Percentiles rank a stretch among this genome's conserved stretches.
Evolutionary conservation across 1,140 invertebrate genomes (phyloP).

Genomic region (Andricus grossulariae): DNA sequence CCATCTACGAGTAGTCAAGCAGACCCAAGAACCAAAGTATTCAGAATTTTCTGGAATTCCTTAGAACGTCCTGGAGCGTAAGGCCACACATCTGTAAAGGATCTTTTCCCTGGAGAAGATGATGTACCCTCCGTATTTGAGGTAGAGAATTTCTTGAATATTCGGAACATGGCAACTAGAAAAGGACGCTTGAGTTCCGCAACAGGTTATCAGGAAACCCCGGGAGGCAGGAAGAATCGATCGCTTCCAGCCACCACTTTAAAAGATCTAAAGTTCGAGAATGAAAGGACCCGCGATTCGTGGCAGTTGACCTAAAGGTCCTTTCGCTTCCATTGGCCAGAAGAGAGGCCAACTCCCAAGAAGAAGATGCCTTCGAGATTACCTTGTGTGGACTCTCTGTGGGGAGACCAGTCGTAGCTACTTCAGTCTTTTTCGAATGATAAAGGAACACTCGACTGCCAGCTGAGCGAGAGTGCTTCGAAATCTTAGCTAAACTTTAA

Average conservation of each 20-base stretch:
- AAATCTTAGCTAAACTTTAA: background rate
- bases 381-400: background rate
- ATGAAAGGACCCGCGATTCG: background rate
- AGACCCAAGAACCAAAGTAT: background rate
- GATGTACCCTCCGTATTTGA: background rate
- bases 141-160: background rate
- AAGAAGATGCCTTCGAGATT: no score
- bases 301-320: no score
- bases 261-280: conserved; percentile 2
- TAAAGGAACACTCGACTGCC: conserved; percentile 7
- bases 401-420: background rate
- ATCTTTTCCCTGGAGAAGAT: background rate
- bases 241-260: background rate
- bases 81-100: background rate
- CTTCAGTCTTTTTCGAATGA: background rate
- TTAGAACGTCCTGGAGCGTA: background rate
- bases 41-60: background rate
- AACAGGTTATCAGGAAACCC: background rate
- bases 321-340: no score
- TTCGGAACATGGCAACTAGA: background rate
- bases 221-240: background rate
- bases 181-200: background rate
- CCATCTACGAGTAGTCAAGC: conserved; percentile 66
- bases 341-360: no score
- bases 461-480: background rate